Evolutionary conservation across 2,113 vertebrate genomes (phyloP).

Genomic region (Aramus guarauna): DNA sequence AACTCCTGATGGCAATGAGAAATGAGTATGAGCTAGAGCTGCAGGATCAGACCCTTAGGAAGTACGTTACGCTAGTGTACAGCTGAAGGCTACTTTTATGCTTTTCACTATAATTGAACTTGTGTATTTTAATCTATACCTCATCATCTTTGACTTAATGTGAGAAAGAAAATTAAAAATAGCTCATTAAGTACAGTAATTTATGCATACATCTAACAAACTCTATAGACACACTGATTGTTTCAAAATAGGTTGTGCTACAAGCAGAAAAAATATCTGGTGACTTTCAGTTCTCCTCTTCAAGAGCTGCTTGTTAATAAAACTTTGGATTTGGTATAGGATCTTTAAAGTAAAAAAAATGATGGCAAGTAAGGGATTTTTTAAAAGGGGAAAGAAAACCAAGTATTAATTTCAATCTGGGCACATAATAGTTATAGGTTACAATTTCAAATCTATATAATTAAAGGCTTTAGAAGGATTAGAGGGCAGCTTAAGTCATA

Average conservation of each 20-base stretch:
- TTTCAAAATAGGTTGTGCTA: not conserved
- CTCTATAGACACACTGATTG: not conserved
- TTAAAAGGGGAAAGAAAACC: not conserved
- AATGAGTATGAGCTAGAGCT: not conserved
- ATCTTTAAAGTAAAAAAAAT: not conserved
- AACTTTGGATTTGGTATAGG: not conserved
- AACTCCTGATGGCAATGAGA: not conserved
- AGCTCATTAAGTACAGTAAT: not conserved
- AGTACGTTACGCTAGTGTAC: not conserved
- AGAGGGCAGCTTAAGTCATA: constrained; percentile 47
- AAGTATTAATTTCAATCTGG: constrained; percentile 48
- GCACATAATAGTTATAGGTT: constrained; percentile 39
- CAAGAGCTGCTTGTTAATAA: constrained; percentile 4
- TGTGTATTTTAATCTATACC: not conserved
- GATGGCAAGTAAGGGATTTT: not conserved
- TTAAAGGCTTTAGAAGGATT: constrained; percentile 59
- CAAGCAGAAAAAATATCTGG: not conserved
- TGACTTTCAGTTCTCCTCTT: not conserved
- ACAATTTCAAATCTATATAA: constrained; percentile 55
- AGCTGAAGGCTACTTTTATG: not conserved
- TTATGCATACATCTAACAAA: not conserved
- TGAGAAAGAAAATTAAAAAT: not conserved
- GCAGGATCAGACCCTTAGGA: not conserved
- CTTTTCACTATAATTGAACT: not conserved
- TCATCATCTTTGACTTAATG: not conserved